Conservation (phyloP, 2,888 invertebrate species). For the Agrotis exclamationis region DNA sequence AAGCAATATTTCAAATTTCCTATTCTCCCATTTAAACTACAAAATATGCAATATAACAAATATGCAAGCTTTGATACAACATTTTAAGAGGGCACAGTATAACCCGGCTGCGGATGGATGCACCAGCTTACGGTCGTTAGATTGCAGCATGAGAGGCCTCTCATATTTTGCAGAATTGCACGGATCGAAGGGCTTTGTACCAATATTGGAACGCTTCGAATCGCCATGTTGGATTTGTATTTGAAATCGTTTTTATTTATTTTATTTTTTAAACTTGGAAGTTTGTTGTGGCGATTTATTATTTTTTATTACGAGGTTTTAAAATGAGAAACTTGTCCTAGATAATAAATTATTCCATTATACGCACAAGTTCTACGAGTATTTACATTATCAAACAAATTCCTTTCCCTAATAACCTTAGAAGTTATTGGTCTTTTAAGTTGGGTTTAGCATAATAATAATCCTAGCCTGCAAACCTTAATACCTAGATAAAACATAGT, state of each 20-base stretch:
- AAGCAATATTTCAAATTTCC: conserved; percentile 22
- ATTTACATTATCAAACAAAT: neutral
- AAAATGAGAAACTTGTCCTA: neutral
- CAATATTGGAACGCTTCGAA: conserved; percentile 39
- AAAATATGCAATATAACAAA: conserved; percentile 46
- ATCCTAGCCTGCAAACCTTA: neutral
- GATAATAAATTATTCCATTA: neutral
- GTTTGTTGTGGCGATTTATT: neutral
- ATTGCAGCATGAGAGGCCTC: conserved; percentile 46
- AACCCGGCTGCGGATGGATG: conserved; percentile 25
- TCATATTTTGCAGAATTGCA: conserved; percentile 47
- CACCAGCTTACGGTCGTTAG: conserved; percentile 32
- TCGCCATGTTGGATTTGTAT: conserved; percentile 46
- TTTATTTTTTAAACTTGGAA: neutral
- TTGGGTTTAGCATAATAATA: neutral
- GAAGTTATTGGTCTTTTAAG: neutral
- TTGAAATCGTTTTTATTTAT: conserved; percentile 34
- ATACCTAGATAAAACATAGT: conserved; percentile 22
- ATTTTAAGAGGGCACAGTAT: conserved; percentile 21
- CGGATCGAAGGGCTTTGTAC: conserved; percentile 39
- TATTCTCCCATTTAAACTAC: conserved; percentile 21
- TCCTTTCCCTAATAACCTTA: neutral
- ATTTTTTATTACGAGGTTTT: neutral
- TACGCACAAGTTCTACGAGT: neutral
- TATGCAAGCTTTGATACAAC: conserved; percentile 32